Base-by-base conservation (phyloP, 2,888 invertebrate genomes). In the Pterostichus niger region DNA sequence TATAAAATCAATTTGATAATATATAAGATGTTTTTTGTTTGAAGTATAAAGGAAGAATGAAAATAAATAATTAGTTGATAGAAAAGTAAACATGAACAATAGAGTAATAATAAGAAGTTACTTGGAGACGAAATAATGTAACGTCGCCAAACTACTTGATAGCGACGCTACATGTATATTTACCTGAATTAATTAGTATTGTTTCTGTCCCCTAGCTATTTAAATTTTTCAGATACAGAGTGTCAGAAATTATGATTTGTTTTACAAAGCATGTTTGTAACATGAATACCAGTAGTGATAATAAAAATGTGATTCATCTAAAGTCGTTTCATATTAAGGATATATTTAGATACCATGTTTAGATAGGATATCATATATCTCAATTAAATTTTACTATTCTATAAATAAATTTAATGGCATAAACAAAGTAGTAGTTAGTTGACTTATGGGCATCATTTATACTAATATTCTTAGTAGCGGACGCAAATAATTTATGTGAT, bases 401-500 rank as follows among this genome's bases (percentile, higher is more conserved):
- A 71, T 71, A 71, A 71, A 71, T 71, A 71, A 71, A 71, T 71
- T 71, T 71, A 71, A 71, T 71, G 68, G 68, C 68, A 71, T 71
- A 71, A 71, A 71, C 68, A 71, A 71, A 71, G 68, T 71, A 71
- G 68, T 44, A 71, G 68, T 13, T 15, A 17, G 2, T 71, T 44
- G 68, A 71, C 68, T 71, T 71, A 71, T 71, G 24, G 68, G 40
- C 68, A 40, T 71, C 44, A 71, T 71, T 71, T 71, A 40, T 17
- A 40, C 11, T 71, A 71, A 56, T 56, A 17, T 56, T 56, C 56
- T 56, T 56, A 56, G 15, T 56, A 56, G 17, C n/a, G 7, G 56
- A 56, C 17, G 56, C 56, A 17, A 56, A 71, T 71, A 71, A 71
- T 71, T 71, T 71, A 71, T 71, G 44, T 44, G 44, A 44, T 40